phyloP scores from a whole-genome alignment of 2,888 invertebrate genomes.

The Empis livida region DNA sequence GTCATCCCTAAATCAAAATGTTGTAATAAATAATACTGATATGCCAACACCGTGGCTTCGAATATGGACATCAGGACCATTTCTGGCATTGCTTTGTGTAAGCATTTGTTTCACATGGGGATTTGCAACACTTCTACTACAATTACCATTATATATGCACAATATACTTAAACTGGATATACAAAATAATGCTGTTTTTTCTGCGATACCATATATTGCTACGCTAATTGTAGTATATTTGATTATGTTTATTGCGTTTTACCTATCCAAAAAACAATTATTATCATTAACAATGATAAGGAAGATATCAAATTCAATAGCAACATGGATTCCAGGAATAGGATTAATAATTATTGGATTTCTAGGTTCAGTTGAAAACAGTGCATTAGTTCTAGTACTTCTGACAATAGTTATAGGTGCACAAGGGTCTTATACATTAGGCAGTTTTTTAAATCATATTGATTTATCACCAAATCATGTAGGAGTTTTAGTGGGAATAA shows the following conservation, averaged over 20 bases:
- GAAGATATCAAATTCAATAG: constrained; percentile 23
- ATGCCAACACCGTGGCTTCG: constrained; percentile 46
- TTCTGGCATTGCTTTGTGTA: constrained; percentile 41
- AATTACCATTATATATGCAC: constrained; percentile 54
- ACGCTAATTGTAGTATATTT: constrained; percentile 40
- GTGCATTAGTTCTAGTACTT: constrained; percentile 36
- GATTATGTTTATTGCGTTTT: constrained; percentile 35
- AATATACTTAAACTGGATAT: constrained; percentile 47
- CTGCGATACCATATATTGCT: constrained; percentile 40
- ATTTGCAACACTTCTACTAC: constrained; percentile 51
- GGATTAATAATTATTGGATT: constrained; percentile 40
- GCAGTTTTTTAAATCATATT: constrained; percentile 43
- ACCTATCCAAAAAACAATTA: constrained; percentile 24
- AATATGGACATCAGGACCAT: constrained; percentile 48
- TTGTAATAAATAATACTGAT: constrained; percentile 14
- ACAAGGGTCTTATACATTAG: constrained; percentile 25
- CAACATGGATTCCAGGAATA: constrained; percentile 39
- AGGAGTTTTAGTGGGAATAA: constrained; percentile 52
- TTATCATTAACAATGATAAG: constrained; percentile 25
- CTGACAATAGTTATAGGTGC: constrained; percentile 42
- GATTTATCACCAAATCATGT: constrained; percentile 54
- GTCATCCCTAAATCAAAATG: constrained; percentile 27
- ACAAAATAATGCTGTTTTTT: constrained; percentile 37
- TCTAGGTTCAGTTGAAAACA: constrained; percentile 29
- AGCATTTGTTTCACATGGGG: constrained; percentile 56